Base-by-base conservation (phyloP, 1,140 invertebrate species). In the Micrasema minimum region DNA sequence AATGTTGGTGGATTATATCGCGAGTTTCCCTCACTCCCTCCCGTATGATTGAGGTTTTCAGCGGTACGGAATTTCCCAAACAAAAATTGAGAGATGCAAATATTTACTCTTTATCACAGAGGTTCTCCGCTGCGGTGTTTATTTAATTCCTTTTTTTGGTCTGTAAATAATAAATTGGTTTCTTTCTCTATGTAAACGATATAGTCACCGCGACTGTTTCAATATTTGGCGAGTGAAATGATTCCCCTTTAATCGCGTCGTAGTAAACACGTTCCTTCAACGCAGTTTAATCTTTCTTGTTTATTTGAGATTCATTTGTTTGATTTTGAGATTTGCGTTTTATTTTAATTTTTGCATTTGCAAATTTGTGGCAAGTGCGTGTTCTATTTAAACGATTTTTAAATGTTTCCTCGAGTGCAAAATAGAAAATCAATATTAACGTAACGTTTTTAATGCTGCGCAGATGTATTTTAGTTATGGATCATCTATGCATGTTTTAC, bases 121-220 rank as follows among this genome's bases (percentile, higher is more conserved):
- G 14, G 22, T 23, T 62, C 57, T 48, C 62, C 69, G 43, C 48
- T 23, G 61, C 61, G n/a, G 66, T 75, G 61, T 75, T 71, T 72
- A 72, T 69, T 72, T 75, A 71, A 75, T 75, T 75, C 69, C 62
- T 59, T 59, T 71, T 68, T 74, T 74, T 38, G 38, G 43, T 72
- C 31, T 48, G 69, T 61, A 75, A 75, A 75, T 75, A 75, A 75
- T 71, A 75, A 75, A 71, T 75, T 69, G 69, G 69, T 75, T 75
- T 75, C 73, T 74, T 72, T 67, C 48, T 46, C n/a, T 55, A 35
- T 64, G 57, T 65, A 64, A 71, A 55, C 69, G 69, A 72, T 75
- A 71, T 46, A 68, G 64, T 71, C 61, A 38, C 41, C 57, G 51
- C 16, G 26, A 38, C 65, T 72, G 45, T 71, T 68, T 69, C 69